These are phyloP conservation scores for Silurus aristotelis DNA, from an alignment of 2,797 vertebrate genomes.

Conservation along the genomic window DNA sequence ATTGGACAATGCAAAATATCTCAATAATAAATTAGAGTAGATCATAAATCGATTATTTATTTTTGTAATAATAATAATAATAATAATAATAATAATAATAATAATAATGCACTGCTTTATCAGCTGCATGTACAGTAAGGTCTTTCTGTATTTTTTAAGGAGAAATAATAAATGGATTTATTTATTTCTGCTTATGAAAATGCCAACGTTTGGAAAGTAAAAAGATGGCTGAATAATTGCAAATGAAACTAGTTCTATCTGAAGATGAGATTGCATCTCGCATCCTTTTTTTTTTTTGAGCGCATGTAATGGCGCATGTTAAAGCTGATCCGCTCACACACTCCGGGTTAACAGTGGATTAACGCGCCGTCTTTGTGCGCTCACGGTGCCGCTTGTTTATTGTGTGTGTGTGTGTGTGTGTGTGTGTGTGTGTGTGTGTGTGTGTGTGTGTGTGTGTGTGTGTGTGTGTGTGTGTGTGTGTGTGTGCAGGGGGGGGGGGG, in stretches of 20 bases:
- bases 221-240: background rate
- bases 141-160: no score
- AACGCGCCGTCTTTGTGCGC: constrained; percentile 65
- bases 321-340: constrained; percentile 38
- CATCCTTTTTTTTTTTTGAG: background rate
- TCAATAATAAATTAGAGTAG: background rate
- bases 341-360: constrained; percentile 65
- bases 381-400: constrained; percentile 49
- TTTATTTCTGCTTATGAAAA: background rate
- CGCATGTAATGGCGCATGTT: constrained; percentile 13
- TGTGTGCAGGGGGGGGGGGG: constrained; percentile 66
- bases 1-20: background rate
- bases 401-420: constrained; percentile 69
- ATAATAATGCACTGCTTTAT: no score
- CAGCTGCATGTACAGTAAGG: no score
- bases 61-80: background rate
- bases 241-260: background rate
- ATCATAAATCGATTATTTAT: background rate
- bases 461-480: constrained; percentile 49
- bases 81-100: background rate
- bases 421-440: constrained; percentile 37
- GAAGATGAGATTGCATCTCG: constrained; percentile 1
- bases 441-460: constrained; percentile 52
- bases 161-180: background rate
- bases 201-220: background rate